These are phyloP conservation scores for Micrastur ruficollis DNA, from an alignment of 2,797 vertebrate species.

Conservation along the genomic window DNA sequence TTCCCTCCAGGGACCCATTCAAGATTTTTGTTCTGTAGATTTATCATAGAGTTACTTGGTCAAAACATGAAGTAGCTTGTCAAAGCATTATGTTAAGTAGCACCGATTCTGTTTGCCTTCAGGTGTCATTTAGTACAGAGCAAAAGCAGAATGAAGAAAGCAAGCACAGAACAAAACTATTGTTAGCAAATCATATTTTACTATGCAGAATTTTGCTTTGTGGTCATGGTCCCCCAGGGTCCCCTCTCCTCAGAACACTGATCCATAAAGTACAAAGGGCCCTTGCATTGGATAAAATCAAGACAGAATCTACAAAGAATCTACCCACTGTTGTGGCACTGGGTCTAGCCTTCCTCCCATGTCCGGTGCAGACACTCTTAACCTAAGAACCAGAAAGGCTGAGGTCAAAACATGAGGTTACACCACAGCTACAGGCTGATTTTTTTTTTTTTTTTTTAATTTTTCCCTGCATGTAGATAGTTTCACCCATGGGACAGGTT, in stretches of 20 bases:
- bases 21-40: not conserved
- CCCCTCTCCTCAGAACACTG: not conserved
- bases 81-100: not conserved
- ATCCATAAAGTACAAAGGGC: not conserved
- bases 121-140: not conserved
- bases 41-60: conserved; percentile 25
- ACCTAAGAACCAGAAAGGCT: not conserved
- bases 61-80: conserved; percentile 19
- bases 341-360: not conserved
- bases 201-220: not conserved
- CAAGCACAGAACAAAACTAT: not conserved
- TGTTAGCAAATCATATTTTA: not conserved
- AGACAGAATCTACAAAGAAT: not conserved
- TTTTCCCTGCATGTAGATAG: not conserved
- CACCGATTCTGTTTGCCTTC: not conserved
- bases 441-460: not conserved
- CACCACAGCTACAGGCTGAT: accelerated
- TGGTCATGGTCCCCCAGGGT: not conserved
- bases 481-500: not conserved
- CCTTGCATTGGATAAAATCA: not conserved
- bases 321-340: not conserved
- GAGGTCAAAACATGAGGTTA: not conserved
- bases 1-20: not conserved
- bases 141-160: not conserved
- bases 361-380: not conserved